Evolutionary conservation across 2,797 vertebrate genomes (phyloP).

Genomic region (Anisognathus igniventris): DNA sequence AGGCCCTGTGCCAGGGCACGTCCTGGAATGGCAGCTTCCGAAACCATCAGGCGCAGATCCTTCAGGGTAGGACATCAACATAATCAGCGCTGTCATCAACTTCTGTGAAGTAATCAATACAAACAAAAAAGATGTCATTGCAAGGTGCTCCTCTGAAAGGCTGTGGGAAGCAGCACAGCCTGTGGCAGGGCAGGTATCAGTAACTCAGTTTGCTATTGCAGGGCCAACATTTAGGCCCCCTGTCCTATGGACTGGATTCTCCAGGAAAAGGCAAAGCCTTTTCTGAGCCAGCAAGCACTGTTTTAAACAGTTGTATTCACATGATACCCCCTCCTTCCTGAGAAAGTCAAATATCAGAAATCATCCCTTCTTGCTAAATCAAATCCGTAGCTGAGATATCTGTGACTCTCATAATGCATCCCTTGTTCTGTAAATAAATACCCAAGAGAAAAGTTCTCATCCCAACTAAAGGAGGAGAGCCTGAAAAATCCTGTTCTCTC

Average conservation of each 20-base stretch:
- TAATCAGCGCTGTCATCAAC: background rate
- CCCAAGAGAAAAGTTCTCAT: background rate
- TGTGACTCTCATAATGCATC: background rate
- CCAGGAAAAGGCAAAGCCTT: background rate
- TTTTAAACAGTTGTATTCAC: background rate
- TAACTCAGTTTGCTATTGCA: background rate
- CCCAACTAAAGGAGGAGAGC: background rate
- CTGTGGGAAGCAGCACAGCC: background rate
- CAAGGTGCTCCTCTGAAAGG: background rate
- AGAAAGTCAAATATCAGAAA: background rate
- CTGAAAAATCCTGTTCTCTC: background rate
- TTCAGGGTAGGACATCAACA: background rate
- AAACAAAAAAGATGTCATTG: background rate
- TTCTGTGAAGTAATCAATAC: conserved; percentile 21
- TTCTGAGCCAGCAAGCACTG: background rate
- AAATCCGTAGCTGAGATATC: background rate
- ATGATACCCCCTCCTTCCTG: background rate
- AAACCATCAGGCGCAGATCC: background rate
- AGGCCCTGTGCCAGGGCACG: fast-evolving
- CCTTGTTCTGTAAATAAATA: background rate
- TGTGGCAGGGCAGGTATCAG: background rate
- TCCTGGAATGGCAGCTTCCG: background rate
- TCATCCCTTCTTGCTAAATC: background rate
- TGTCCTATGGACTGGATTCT: background rate
- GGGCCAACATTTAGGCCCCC: fast-evolving